phyloP scores from a whole-genome alignment of 2,113 vertebrate species.

The Eulemur macaco region DNA sequence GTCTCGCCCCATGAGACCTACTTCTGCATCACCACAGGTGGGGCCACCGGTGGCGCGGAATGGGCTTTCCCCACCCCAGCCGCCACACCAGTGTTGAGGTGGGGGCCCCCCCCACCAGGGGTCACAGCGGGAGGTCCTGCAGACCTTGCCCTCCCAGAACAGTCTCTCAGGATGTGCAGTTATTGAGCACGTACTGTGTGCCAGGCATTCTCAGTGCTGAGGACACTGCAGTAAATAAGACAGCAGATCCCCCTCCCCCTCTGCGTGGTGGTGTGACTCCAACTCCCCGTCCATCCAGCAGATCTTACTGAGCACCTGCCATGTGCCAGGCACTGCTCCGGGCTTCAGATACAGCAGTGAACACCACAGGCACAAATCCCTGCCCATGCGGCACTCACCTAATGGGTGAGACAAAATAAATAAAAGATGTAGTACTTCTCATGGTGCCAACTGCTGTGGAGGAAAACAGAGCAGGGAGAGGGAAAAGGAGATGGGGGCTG shows the following conservation, averaged over 20 bases:
- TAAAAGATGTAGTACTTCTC: background rate
- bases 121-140: background rate
- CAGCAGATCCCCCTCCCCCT: background rate
- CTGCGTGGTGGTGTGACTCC: background rate
- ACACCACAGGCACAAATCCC: background rate
- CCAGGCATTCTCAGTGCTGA: background rate
- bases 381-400: background rate
- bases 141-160: background rate
- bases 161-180: background rate
- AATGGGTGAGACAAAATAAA: background rate
- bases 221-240: background rate
- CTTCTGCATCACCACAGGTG: constrained; percentile 99
- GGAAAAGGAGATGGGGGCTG: background rate
- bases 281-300: background rate
- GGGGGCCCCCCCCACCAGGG: background rate
- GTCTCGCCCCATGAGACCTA: constrained; percentile 98
- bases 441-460: background rate
- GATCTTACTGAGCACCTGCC: background rate
- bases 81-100: background rate
- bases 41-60: rapidly evolving
- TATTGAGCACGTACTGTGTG: background rate
- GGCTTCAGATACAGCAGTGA: background rate
- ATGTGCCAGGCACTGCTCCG: background rate
- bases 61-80: background rate
- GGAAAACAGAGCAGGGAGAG: background rate